These are phyloP conservation scores for Acanthacorydalis orientalis DNA, from an alignment of 2,888 invertebrate genomes.

Conservation along the genomic window DNA sequence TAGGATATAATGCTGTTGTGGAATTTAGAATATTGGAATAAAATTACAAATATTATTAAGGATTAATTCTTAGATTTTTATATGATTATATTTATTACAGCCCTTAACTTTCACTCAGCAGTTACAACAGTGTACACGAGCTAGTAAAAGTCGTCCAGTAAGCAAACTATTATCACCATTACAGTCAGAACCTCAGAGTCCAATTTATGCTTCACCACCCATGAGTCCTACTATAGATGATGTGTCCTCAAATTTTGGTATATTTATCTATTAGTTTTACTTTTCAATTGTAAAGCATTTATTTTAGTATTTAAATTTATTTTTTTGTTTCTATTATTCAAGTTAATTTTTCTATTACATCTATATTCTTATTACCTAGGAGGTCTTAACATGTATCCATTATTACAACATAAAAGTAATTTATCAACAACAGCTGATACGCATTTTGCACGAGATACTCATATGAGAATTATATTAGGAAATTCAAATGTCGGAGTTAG, in stretches of 20 bases:
- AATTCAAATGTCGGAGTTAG: conserved; percentile 27
- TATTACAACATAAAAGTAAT: conserved; percentile 25
- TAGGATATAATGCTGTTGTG: neutral
- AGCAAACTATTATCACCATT: conserved; percentile 40
- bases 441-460: conserved; percentile 78
- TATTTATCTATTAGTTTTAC: conserved; percentile 4
- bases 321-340: neutral
- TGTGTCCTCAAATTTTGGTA: conserved; percentile 24
- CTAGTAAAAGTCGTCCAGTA: conserved; percentile 43
- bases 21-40: no score
- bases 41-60: no score
- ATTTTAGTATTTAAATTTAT: no score
- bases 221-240: conserved; percentile 33
- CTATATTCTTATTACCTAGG: conserved; percentile 10
- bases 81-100: conserved; percentile 21
- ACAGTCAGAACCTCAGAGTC: conserved; percentile 49
- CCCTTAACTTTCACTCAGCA: conserved; percentile 86
- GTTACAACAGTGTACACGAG: conserved; percentile 67
- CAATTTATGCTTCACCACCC: conserved; percentile 55
- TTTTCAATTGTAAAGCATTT: no score
- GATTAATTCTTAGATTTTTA: no score
- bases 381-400: conserved; percentile 27
- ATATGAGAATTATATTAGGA: conserved; percentile 78
- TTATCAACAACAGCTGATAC: conserved; percentile 43
- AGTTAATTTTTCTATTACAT: neutral